Evolutionary conservation across 2,888 invertebrate genomes (phyloP), one percentile per base, ranked within the genome.

Genomic region (Zaprionus bogoriensis): DNA sequence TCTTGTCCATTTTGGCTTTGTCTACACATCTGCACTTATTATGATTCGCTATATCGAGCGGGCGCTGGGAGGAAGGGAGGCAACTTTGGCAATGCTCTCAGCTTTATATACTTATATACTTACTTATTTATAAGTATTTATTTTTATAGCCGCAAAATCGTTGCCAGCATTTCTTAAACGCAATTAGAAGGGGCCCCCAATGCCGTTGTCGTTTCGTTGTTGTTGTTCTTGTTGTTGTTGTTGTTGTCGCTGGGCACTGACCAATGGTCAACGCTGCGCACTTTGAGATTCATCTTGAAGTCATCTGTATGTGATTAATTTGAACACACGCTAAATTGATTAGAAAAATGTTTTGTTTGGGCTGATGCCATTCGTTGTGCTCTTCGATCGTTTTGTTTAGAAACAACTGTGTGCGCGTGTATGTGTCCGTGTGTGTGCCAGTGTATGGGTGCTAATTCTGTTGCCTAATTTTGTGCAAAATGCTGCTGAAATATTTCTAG

Each of bases 301-400:
- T 68, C 77, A 73, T 77, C 66, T 79, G 73, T 61, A 65, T 62
- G 75, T 80, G 86, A 85, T 82, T 83, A 83, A 78, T 78, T 74
- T 67, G 65, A 69, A 64, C 74, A 79, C 67, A 66, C 77, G 66
- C 59, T 65, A 63, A 74, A 72, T 77, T 71, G 74, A 81, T 84
- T 74, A 67, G 67, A 65, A 68, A 58, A 70, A 74, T 70, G 60
- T 70, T 73, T 75, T 78, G 70, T 77, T 78, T 71, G 73, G 71
- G 64, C 47, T 64, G 59, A 59, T 71, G 71, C 71, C 70, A 74
- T 73, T 59, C 27, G 44, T 27, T 27, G 38, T 38, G 41, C 42
- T 19, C 50, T 20, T n/a, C 17, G 7, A 30, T 44, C 22, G 42
- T 22, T 41, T 74, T 69, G 62, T 69, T 69, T 72, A 61, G 36